Percentiles rank a stretch among this genome's conserved stretches.
Conservation (phyloP, 2,113 vertebrate species). For the Pica pica region DNA sequence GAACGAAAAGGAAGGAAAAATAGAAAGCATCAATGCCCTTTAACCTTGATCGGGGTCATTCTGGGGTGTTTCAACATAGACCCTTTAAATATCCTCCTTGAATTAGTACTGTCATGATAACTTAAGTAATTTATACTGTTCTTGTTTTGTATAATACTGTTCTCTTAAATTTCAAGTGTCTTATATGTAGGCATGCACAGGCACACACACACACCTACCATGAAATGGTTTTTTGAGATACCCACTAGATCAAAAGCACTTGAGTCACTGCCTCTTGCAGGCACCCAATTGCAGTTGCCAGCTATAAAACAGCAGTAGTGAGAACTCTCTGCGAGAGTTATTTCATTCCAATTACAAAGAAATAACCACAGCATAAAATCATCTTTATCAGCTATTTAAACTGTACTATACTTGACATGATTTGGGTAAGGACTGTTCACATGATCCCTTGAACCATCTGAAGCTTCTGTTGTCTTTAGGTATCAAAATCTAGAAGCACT, state of each 20-base stretch:
- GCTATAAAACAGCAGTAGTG: background rate
- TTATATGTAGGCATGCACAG: background rate
- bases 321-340: background rate
- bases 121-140: background rate
- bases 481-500: background rate
- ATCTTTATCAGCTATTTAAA: background rate
- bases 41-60: background rate
- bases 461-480: background rate
- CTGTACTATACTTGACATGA: background rate
- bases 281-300: background rate
- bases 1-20: background rate
- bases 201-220: background rate
- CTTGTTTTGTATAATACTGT: background rate
- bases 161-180: background rate
- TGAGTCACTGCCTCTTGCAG: background rate
- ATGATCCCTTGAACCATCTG: background rate
- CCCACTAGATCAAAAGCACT: background rate
- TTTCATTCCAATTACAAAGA: background rate
- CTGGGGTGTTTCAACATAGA: background rate
- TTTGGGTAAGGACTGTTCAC: background rate
- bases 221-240: background rate
- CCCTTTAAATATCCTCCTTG: background rate
- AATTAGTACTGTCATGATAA: background rate
- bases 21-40: background rate
- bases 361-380: background rate